phyloP scores from a whole-genome alignment of 1,140 invertebrate genomes.

The Tetragonula clypearis region DNA sequence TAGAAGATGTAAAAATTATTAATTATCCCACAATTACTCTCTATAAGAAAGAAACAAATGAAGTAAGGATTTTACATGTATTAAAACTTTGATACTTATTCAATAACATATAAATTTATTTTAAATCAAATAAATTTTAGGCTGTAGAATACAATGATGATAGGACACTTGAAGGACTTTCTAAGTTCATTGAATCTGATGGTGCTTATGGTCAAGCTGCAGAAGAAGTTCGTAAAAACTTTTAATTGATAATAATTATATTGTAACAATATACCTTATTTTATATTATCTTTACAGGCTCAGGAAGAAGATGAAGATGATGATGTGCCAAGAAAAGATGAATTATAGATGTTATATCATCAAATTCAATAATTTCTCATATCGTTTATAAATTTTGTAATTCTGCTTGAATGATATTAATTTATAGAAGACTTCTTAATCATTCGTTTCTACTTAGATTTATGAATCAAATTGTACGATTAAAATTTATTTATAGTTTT shows the following conservation, averaged over 20 bases:
- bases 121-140: slow-evolving; percentile 76
- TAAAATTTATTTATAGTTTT: slow-evolving; percentile 48
- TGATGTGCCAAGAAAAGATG: slow-evolving; percentile 86
- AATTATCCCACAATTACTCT: slow-evolving; percentile 99
- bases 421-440: slow-evolving; percentile 56
- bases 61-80: slow-evolving; percentile 83
- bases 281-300: slow-evolving; percentile 72
- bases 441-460: slow-evolving; percentile 49
- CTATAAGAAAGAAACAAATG: slow-evolving; percentile 95
- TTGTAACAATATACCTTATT: slow-evolving; percentile 57
- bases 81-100: not conserved
- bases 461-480: slow-evolving; percentile 50
- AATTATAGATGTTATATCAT: slow-evolving; percentile 82
- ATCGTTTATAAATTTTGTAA: slow-evolving; percentile 58
- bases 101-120: not conserved
- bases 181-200: slow-evolving; percentile 94
- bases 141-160: slow-evolving; percentile 97
- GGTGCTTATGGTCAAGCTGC: slow-evolving; percentile 86
- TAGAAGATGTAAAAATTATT: slow-evolving; percentile 96
- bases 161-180: slow-evolving; percentile 95
- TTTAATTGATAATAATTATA: not conserved
- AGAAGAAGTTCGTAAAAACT: slow-evolving; percentile 82
- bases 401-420: slow-evolving; percentile 54
- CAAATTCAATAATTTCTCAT: slow-evolving; percentile 57
- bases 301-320: slow-evolving; percentile 86